Percentiles rank a stretch among this genome's conserved stretches.
These are phyloP conservation scores for Threskiornis aethiopicus DNA, from an alignment of 2,797 vertebrate species.

Conservation along the genomic window DNA sequence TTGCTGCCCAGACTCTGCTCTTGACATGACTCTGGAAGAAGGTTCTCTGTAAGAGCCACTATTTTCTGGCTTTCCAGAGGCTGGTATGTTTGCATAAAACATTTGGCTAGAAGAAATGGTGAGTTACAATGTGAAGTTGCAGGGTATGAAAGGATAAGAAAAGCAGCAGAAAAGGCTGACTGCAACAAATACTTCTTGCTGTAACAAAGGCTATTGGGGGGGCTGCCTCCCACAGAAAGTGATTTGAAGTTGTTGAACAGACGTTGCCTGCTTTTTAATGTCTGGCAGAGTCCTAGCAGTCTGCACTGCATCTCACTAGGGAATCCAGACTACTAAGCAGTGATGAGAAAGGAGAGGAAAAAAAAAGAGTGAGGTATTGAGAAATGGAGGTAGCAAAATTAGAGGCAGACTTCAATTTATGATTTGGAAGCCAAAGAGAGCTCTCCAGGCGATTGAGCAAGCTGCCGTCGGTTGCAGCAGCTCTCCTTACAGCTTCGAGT, in stretches of 20 bases:
- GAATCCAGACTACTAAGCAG: background rate
- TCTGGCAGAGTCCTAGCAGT: background rate
- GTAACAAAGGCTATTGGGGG: background rate
- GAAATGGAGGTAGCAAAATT: slow-evolving; percentile 37
- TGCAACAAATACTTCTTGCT: background rate
- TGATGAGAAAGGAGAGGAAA: background rate
- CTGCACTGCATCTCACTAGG: background rate
- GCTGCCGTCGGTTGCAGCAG: background rate
- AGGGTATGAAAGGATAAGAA: background rate
- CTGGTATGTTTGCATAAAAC: background rate
- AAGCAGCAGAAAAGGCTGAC: background rate
- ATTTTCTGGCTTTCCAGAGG: background rate
- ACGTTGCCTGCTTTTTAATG: background rate
- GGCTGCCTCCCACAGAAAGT: background rate
- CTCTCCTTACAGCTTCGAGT: background rate
- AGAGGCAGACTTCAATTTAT: slow-evolving; percentile 47
- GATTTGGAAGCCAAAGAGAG: slow-evolving; percentile 36
- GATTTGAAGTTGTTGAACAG: background rate
- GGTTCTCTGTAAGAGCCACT: background rate
- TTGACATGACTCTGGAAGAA: background rate
- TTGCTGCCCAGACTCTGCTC: background rate
- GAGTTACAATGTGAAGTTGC: background rate
- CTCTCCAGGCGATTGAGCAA: slow-evolving; percentile 26
- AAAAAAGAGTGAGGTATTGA: background rate
- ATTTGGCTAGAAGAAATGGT: background rate